Percentiles rank a stretch among this genome's conserved stretches.
These are phyloP conservation scores for Anoplius nigerrimus DNA, from an alignment of 2,888 invertebrate genomes.

Conservation along the genomic window DNA sequence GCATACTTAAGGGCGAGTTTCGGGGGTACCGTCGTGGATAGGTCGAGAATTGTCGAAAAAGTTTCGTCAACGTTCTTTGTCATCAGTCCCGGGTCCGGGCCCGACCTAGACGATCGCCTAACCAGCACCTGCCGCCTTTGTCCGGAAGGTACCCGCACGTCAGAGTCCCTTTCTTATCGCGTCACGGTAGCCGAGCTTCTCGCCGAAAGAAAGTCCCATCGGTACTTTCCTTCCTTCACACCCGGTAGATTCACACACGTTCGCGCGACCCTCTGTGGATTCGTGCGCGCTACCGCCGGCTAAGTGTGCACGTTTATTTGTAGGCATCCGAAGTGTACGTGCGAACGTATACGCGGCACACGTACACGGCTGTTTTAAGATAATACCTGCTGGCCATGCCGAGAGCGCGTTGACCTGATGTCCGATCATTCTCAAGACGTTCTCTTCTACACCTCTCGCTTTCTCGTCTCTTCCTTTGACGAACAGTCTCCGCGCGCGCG, in stretches of 20 bases:
- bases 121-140: too few species aligned
- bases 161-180: background rate
- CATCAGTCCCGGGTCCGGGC: too few species aligned
- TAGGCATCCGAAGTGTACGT: background rate
- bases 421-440: slow-evolving; percentile 46
- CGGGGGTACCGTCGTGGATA: too few species aligned
- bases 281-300: background rate
- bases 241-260: slow-evolving; percentile 16
- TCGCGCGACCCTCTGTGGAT: slow-evolving; percentile 7
- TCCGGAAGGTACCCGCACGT: background rate
- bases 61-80: too few species aligned
- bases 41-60: too few species aligned
- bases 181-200: background rate
- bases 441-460: slow-evolving; percentile 17
- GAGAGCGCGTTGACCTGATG: slow-evolving; percentile 63
- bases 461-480: slow-evolving; percentile 15
- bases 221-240: slow-evolving; percentile 13
- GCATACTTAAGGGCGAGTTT: too few species aligned
- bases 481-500: too few species aligned
- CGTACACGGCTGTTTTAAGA: slow-evolving; percentile 47
- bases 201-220: too few species aligned
- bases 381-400: slow-evolving; percentile 55
- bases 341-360: background rate
- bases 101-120: too few species aligned
- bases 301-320: background rate